Base-by-base conservation (phyloP, 2,888 invertebrate genomes). In the Drosophila meridionalis region DNA sequence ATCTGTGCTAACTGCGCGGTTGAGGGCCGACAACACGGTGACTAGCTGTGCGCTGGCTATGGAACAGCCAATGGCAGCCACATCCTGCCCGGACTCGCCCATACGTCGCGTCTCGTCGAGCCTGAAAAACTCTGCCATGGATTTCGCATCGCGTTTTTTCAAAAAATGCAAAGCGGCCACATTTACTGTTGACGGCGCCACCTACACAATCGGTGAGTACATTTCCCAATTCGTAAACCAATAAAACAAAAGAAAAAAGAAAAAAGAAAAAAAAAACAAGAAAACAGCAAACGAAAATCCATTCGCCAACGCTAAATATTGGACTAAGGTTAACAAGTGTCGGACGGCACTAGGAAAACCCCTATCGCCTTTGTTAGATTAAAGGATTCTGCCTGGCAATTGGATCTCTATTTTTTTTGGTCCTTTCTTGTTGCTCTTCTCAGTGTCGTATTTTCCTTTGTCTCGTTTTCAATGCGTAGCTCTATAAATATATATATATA, bases 91-190 rank as follows among this genome's bases (percentile, higher is more conserved):
- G 56, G 92, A 90, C 58, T 93, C 92, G 32, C 92, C 92, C 50
- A 92, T 92, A 70, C 89, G 92, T 8, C 90, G 92, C n/a, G 93
- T 93, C 30, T 92, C 92, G 62, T 91, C 93, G 53, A 92, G 89
- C 66, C 77, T 93, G 67, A 92, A 91, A 73, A 92, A 91, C 57
- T 92, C 93, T 7, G 93, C 93, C 11, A 77, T 93, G 80, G 92
- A 91, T 65, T 92, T 93, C 69, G 93, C 92, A 7, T 91, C 92
- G 45, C 95, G 95, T 90, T 93, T 96, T 74, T 95, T 96, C 93
- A 96, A 96, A 94, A 97, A 97, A 93, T 97, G 97, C 94, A 97
- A 97, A 94, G 97, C 97, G 93, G 97, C 97, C 61, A 97, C 97
- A 73, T 97, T 97, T 93, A 96, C 97, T 89, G 95, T 97, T 93